These are phyloP conservation scores for Esox masquinongy DNA, from an alignment of 2,797 vertebrate genomes.

Conservation along the genomic window DNA sequence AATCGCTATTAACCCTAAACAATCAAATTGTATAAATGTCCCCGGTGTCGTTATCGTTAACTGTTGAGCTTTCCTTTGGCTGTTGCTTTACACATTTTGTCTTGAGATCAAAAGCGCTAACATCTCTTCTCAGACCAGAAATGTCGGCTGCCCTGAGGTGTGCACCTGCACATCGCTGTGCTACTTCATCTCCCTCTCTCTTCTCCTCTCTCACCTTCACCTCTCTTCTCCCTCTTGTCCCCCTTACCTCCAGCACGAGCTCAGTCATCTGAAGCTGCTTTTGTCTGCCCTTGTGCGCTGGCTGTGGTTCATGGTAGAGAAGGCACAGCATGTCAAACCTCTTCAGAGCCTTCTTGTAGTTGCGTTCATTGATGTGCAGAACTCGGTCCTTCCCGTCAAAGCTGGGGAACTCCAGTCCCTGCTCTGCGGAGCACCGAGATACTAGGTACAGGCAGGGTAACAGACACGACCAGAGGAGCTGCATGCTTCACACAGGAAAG, in stretches of 20 bases:
- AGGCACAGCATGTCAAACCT: constrained; percentile 89
- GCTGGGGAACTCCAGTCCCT: constrained; percentile 91
- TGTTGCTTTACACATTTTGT: not conserved
- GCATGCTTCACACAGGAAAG: constrained; percentile 46
- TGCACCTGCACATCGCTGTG: not conserved
- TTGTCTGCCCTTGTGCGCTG: constrained; percentile 85
- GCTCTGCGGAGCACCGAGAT: constrained; percentile 76
- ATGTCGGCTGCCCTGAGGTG: not conserved
- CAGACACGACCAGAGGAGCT: constrained; percentile 47
- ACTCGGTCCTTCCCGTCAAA: constrained; percentile 94
- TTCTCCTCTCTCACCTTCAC: not conserved
- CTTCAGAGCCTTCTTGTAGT: constrained; percentile 91
- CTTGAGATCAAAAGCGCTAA: not conserved
- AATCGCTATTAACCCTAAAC: not conserved
- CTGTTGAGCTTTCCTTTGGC: not conserved
- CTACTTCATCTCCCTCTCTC: not conserved
- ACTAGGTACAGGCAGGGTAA: constrained; percentile 58
- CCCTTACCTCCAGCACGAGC: constrained; percentile 92
- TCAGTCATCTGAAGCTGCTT: constrained; percentile 92
- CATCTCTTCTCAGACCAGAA: not conserved
- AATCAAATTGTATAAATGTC: not conserved
- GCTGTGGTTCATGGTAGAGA: constrained; percentile 85
- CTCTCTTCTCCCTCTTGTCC: rapidly evolving
- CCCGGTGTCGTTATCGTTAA: not conserved
- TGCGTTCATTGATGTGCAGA: constrained; percentile 87